Conservation (phyloP, 2,797 vertebrate genomes). For the Okamejei kenojei region DNA sequence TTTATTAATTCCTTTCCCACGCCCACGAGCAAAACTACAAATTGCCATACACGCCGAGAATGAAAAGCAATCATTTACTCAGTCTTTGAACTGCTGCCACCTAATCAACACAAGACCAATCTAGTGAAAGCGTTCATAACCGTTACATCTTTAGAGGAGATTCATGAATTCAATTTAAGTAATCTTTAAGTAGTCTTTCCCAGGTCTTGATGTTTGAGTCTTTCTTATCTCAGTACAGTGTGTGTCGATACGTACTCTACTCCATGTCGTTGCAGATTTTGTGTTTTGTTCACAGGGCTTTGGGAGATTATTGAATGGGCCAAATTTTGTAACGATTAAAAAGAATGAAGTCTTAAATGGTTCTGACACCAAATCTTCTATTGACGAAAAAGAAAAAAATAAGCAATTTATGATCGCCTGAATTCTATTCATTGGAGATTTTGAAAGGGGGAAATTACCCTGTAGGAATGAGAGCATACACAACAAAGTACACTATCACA, state of each 20-base stretch:
- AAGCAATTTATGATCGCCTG: not conserved
- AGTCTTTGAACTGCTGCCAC: not conserved
- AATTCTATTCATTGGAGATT: not conserved
- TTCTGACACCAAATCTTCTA: not conserved
- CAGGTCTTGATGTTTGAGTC: not conserved
- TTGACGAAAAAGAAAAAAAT: too few relatives aligned
- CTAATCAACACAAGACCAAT: not conserved
- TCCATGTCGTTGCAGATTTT: not conserved
- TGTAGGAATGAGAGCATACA: not conserved
- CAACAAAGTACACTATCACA: not conserved
- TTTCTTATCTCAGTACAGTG: not conserved
- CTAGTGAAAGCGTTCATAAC: not conserved
- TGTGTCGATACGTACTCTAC: conserved; percentile 1
- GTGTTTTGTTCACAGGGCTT: not conserved
- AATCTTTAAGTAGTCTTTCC: not conserved
- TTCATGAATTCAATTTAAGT: not conserved
- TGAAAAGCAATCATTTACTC: not conserved
- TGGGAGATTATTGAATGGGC: not conserved
- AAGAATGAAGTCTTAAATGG: not conserved
- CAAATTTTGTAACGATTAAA: not conserved
- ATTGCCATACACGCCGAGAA: not conserved
- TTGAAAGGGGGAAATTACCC: not conserved
- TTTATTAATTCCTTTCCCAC: conserved; percentile 3
- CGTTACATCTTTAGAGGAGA: not conserved
- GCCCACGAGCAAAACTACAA: not conserved